A percentile compares a stretch with the other conserved stretches of the same genome.
phyloP scores from a whole-genome alignment of 1,140 invertebrate species.

The Diorhabda elongata region DNA sequence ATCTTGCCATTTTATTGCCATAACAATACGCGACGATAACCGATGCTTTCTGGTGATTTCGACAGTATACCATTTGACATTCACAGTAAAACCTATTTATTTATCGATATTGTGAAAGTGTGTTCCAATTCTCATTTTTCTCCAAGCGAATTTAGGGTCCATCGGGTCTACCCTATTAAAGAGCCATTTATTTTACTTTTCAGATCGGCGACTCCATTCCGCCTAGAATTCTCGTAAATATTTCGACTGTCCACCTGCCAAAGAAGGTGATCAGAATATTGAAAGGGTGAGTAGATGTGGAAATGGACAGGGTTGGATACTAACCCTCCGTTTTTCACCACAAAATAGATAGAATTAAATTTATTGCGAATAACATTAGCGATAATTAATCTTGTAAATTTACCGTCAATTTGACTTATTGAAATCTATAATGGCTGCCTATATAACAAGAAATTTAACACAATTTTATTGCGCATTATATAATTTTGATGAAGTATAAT shows the following conservation, averaged over 20 bases:
- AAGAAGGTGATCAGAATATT: slow-evolving; percentile 30
- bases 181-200: slow-evolving; percentile 24
- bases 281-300: slow-evolving; percentile 15
- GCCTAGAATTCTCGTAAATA: slow-evolving; percentile 30
- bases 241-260: slow-evolving; percentile 34
- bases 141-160: not conserved
- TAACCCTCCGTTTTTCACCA: not conserved
- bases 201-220: slow-evolving; percentile 1
- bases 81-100: too few species aligned
- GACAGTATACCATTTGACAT: too few species aligned
- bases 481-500: too few species aligned
- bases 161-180: not conserved
- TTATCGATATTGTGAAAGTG: too few species aligned
- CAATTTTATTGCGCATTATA: too few species aligned
- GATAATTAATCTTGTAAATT: not conserved
- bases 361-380: not conserved
- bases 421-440: too few species aligned
- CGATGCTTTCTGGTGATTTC: too few species aligned
- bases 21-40: too few species aligned
- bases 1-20: too few species aligned
- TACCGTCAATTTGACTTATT: too few species aligned
- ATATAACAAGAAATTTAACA: too few species aligned
- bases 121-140: too few species aligned
- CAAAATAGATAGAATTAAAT: not conserved
- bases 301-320: not conserved